Evolutionary conservation across 2,888 invertebrate genomes (phyloP).

Genomic region (Thereva nobilitata): DNA sequence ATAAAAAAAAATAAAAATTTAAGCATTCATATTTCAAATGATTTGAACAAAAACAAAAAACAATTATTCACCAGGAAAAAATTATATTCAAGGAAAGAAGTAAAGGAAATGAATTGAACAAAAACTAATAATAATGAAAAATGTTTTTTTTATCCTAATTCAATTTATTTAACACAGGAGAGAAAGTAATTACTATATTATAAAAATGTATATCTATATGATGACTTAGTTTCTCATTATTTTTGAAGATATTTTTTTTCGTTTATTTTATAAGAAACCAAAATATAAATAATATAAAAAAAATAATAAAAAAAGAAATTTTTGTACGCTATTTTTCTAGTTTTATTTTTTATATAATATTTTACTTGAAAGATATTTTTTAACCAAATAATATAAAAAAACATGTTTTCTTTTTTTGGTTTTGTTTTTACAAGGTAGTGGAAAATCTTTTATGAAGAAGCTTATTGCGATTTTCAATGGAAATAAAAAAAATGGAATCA

Average conservation of each 20-base stretch:
- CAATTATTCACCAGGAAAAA: slow-evolving; percentile 7
- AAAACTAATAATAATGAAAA: slow-evolving; percentile 27
- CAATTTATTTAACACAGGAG: slow-evolving; percentile 36
- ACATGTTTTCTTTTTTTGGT: too few relatives aligned
- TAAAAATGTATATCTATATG: slow-evolving; percentile 30
- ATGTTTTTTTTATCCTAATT: slow-evolving; percentile 36
- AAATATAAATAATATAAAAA: slow-evolving; percentile 29
- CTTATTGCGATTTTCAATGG: too few relatives aligned
- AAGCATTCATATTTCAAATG: slow-evolving; percentile 20
- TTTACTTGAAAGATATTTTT: too few relatives aligned
- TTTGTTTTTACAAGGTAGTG: too few relatives aligned
- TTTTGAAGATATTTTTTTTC: slow-evolving; percentile 34
- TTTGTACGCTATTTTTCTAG: slow-evolving; percentile 19
- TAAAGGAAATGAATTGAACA: not conserved
- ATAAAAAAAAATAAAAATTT: slow-evolving; percentile 12
- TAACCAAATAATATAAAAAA: too few relatives aligned
- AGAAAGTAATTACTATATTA: slow-evolving; percentile 30
- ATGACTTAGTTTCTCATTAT: slow-evolving; percentile 33
- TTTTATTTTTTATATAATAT: slow-evolving; percentile 9
- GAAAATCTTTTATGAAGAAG: too few relatives aligned
- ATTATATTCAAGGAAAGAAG: not conserved
- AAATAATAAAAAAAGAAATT: too few relatives aligned
- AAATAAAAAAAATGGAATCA: too few relatives aligned
- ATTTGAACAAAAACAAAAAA: slow-evolving; percentile 16
- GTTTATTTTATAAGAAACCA: slow-evolving; percentile 29